phyloP scores from a whole-genome alignment of 2,888 invertebrate genomes.

The Hipparchia semele region DNA sequence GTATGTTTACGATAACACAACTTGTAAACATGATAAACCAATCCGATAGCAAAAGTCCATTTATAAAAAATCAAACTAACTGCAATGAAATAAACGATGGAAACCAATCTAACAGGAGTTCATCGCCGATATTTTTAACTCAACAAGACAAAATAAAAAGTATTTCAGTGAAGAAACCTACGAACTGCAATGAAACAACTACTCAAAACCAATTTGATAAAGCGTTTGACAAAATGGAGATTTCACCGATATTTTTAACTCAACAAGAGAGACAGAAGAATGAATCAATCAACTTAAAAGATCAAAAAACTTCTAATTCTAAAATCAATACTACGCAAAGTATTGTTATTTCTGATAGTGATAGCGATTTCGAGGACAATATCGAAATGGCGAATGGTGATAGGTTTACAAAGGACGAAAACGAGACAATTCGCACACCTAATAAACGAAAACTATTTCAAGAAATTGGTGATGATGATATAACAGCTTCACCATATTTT shows the following conservation, averaged over 20 bases:
- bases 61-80: slow-evolving; percentile 26
- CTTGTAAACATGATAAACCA: slow-evolving; percentile 73
- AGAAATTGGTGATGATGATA: slow-evolving; percentile 47
- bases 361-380: slow-evolving; percentile 63
- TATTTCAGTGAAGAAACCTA: not conserved
- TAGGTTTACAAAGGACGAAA: slow-evolving; percentile 46
- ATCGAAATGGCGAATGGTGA: slow-evolving; percentile 44
- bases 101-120: slow-evolving; percentile 46
- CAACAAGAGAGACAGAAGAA: slow-evolving; percentile 50
- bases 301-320: slow-evolving; percentile 17
- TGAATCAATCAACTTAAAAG: slow-evolving; percentile 18
- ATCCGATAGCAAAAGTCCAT: slow-evolving; percentile 46
- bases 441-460: slow-evolving; percentile 58
- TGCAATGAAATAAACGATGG: slow-evolving; percentile 21
- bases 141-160: slow-evolving; percentile 56
- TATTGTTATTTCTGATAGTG: slow-evolving; percentile 69
- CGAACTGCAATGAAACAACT: not conserved
- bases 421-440: slow-evolving; percentile 35
- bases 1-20: slow-evolving; percentile 75
- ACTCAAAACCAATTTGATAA: not conserved
- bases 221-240: not conserved
- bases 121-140: slow-evolving; percentile 68
- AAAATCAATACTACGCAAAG: slow-evolving; percentile 22
- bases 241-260: slow-evolving; percentile 19
- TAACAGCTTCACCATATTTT: slow-evolving; percentile 68